phyloP scores from a whole-genome alignment of 2,113 vertebrate species.

The Oryctolagus cuniculus region DNA sequence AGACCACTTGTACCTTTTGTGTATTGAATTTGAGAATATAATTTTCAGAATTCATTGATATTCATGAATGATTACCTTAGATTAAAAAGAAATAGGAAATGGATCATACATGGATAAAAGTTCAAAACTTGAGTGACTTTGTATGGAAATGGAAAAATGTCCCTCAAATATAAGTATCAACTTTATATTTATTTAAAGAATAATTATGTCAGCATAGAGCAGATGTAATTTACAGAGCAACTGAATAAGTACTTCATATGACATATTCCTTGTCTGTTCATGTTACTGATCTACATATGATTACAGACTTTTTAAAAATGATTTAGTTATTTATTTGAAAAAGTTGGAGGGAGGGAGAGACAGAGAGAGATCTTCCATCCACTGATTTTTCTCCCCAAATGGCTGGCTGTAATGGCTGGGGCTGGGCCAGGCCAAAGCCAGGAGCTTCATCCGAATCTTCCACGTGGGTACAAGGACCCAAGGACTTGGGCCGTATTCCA shows the following conservation, averaged over 20 bases:
- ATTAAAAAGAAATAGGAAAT: constrained; percentile 59
- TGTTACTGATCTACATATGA: constrained; percentile 31
- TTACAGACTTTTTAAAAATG: neutral
- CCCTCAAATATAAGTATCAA: constrained; percentile 48
- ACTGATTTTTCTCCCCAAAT: too few species aligned
- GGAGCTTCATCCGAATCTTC: too few species aligned
- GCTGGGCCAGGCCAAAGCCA: too few species aligned
- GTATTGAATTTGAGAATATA: constrained; percentile 72
- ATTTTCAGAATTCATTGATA: constrained; percentile 82
- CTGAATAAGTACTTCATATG: constrained; percentile 43
- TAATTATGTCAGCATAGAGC: constrained; percentile 58
- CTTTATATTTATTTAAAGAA: constrained; percentile 30
- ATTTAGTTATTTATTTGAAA: too few species aligned
- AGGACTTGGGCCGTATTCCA: too few species aligned
- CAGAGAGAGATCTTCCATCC: too few species aligned
- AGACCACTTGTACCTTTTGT: constrained; percentile 66
- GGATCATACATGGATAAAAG: constrained; percentile 14
- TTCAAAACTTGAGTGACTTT: constrained; percentile 42
- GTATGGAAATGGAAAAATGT: constrained; percentile 60
- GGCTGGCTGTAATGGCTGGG: too few species aligned
- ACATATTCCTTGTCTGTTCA: constrained; percentile 45
- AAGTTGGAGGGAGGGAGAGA: too few species aligned
- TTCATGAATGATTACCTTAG: constrained; percentile 82
- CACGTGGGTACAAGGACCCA: too few species aligned
- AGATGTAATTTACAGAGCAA: constrained; percentile 63